Evolutionary conservation across 2,797 vertebrate genomes (phyloP).

Genomic region (Rhynchotus rufescens): DNA sequence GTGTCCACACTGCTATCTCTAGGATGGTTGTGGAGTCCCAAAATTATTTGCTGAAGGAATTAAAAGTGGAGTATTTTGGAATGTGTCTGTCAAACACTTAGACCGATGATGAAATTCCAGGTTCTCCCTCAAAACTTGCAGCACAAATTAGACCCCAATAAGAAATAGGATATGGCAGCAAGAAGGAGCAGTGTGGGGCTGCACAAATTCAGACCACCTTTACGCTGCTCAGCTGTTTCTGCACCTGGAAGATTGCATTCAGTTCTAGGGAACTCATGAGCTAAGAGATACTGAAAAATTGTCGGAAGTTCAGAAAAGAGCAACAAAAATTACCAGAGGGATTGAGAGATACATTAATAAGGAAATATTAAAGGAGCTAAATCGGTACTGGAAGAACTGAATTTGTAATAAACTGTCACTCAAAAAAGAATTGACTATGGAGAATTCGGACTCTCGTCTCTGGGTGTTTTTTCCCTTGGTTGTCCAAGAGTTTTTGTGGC

Average conservation of each 20-base stretch:
- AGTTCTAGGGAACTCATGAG: conserved; percentile 44
- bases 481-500: not conserved
- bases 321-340: conserved; percentile 64
- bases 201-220: not conserved
- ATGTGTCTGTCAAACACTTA: not conserved
- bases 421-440: conserved; percentile 33
- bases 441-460: not conserved
- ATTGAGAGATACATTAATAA: conserved; percentile 53
- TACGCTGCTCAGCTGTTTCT: not conserved
- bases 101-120: not conserved
- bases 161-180: not conserved
- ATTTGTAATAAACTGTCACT: conserved; percentile 35
- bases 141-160: not conserved
- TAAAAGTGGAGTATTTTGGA: not conserved
- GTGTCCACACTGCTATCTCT: not conserved
- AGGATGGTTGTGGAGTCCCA: not conserved
- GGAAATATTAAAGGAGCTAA: conserved; percentile 62
- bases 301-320: conserved; percentile 56
- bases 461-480: not conserved
- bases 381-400: conserved; percentile 27
- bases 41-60: not conserved
- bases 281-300: conserved; percentile 57
- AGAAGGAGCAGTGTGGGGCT: not conserved
- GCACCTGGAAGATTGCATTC: conserved; percentile 14
- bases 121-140: not conserved